Percentiles rank a stretch among this genome's conserved stretches.
Conservation (phyloP, 1,140 invertebrate species). For the Melitaea cinxia region DNA sequence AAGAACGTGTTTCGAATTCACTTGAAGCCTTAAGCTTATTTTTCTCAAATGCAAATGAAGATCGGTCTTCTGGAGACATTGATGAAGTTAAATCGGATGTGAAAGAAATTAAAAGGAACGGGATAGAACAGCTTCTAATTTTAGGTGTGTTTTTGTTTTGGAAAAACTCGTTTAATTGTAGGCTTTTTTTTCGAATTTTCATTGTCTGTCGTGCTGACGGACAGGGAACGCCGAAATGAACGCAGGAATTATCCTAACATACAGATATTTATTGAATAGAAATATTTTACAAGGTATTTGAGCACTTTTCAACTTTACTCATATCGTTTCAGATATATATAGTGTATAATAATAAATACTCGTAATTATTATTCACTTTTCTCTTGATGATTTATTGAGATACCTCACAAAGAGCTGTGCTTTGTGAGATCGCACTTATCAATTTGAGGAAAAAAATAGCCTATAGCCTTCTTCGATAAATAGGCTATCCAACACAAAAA, state of each 20-base stretch:
- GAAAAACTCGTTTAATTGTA: not conserved
- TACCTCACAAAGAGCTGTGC: too few relatives aligned
- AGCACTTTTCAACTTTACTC: too few relatives aligned
- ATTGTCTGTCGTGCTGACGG: not conserved
- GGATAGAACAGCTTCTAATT: not conserved
- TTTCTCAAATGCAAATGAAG: constrained; percentile 25
- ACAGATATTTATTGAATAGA: not conserved
- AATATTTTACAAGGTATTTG: too few relatives aligned
- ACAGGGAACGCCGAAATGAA: not conserved
- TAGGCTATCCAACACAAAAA: too few relatives aligned
- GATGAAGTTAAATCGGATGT: constrained; percentile 10
- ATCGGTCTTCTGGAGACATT: constrained; percentile 12
- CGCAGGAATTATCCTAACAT: not conserved
- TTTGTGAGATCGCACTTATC: too few relatives aligned
- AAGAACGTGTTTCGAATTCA: constrained; percentile 13
- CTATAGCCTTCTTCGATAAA: too few relatives aligned
- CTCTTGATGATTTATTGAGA: too few relatives aligned
- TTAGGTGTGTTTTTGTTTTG: not conserved
- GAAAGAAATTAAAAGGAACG: not conserved
- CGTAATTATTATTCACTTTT: too few relatives aligned
- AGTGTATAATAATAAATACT: too few relatives aligned
- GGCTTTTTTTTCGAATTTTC: not conserved
- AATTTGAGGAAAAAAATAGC: too few relatives aligned
- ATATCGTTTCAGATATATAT: too few relatives aligned
- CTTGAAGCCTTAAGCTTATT: constrained; percentile 7